Evolutionary conservation across 2,113 vertebrate genomes (phyloP).

Genomic region (Kryptolebias marmoratus): DNA sequence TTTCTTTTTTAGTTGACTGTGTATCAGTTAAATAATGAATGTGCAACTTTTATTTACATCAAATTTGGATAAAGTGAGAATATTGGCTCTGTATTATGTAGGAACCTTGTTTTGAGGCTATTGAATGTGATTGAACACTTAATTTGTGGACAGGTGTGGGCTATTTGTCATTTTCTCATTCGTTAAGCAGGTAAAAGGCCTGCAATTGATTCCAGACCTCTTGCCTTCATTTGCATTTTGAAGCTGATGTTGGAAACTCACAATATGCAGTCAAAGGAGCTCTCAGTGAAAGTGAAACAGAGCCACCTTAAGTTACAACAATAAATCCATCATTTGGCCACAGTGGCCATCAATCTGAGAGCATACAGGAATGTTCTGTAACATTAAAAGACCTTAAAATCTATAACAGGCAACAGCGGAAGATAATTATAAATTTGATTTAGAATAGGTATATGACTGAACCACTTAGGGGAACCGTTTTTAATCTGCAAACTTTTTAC

Average conservation of each 20-base stretch:
- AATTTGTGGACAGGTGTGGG: neutral
- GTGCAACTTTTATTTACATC: neutral
- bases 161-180: neutral
- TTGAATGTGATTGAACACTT: neutral
- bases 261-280: conserved; percentile 3
- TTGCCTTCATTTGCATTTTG: neutral
- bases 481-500: no score
- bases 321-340: neutral
- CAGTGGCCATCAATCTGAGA: neutral
- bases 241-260: neutral
- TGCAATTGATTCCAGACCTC: neutral
- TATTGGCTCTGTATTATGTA: neutral
- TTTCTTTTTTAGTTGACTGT: neutral
- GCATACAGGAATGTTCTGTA: neutral
- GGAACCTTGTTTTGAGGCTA: neutral
- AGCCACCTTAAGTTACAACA: neutral
- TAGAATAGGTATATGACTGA: no score
- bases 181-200: neutral
- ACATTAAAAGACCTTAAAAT: no score
- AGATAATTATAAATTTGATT: no score
- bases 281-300: neutral
- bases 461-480: no score
- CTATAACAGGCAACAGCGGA: no score
- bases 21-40: neutral
- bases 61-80: neutral